Percentiles rank a stretch among this genome's conserved stretches.
Conservation (phyloP, 2,797 vertebrate genomes). For the Melanotaenia nigrans region DNA sequence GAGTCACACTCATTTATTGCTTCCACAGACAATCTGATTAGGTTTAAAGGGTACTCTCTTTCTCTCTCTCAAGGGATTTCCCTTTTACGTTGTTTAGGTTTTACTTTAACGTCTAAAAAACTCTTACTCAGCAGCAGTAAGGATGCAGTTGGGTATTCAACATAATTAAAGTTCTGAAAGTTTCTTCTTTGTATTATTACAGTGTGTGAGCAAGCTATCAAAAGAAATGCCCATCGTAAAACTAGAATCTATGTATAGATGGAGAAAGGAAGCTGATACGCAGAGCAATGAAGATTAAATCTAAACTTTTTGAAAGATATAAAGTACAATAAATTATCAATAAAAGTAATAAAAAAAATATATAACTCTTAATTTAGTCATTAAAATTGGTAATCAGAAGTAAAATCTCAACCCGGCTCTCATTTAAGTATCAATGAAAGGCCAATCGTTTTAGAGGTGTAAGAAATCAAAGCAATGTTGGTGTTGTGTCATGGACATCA, state of each 20-base stretch:
- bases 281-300: not conserved
- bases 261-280: not conserved
- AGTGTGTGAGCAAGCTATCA: not conserved
- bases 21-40: conserved; percentile 6
- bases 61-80: not conserved
- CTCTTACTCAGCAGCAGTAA: not conserved
- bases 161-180: not conserved
- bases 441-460: not conserved
- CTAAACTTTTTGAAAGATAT: not conserved
- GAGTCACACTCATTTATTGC: conserved; percentile 50
- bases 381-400: not conserved
- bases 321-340: not conserved
- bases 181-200: not conserved
- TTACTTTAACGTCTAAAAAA: not conserved
- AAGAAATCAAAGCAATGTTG: not conserved
- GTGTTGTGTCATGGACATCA: not conserved
- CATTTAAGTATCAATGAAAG: conserved; percentile 7
- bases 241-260: not conserved
- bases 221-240: not conserved
- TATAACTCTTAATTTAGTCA: not conserved
- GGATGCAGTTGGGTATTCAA: not conserved
- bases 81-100: not conserved
- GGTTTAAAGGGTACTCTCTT: not conserved
- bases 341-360: not conserved
- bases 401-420: not conserved